These are phyloP conservation scores for Oostethus manadensis DNA, from an alignment of 2,113 vertebrate species.

Conservation along the genomic window DNA sequence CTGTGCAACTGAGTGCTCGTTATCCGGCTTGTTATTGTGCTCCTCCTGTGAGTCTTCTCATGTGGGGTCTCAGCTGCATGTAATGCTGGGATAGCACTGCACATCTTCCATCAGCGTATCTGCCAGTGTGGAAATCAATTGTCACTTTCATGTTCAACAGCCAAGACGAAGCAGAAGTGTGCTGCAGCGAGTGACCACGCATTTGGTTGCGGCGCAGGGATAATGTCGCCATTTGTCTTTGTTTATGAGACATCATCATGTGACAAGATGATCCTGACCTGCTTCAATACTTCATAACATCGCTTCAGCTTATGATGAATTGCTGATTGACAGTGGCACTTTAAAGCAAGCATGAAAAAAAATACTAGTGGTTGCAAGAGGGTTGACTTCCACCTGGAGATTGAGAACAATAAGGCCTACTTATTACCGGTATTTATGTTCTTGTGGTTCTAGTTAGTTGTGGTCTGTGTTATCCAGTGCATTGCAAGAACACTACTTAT, in stretches of 20 bases:
- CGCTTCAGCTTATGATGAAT: conserved; percentile 47
- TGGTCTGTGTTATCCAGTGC: too few species aligned
- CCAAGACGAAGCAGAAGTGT: neutral
- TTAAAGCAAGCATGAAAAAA: neutral
- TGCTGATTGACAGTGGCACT: conserved; percentile 19
- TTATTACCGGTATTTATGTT: too few species aligned
- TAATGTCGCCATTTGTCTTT: conserved; percentile 48
- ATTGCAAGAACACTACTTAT: too few species aligned
- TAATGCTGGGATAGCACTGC: too few species aligned
- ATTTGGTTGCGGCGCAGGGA: neutral
- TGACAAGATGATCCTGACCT: conserved; percentile 38
- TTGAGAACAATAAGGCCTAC: too few species aligned
- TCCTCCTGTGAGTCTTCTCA: neutral
- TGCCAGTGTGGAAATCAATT: neutral
- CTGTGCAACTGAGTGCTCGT: neutral
- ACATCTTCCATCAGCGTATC: neutral
- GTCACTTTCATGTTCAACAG: conserved; percentile 1
- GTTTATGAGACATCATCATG: conserved; percentile 51
- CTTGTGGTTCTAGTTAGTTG: too few species aligned
- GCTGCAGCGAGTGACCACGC: neutral
- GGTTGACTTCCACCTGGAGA: too few species aligned
- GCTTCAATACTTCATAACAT: conserved; percentile 44
- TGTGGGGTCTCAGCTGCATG: neutral
- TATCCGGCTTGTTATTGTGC: neutral
- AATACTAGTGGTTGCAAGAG: too few species aligned